phyloP scores from a whole-genome alignment of 37 sponge, comb jelly and placozoan species.

The Aplysina aerophoba region DNA sequence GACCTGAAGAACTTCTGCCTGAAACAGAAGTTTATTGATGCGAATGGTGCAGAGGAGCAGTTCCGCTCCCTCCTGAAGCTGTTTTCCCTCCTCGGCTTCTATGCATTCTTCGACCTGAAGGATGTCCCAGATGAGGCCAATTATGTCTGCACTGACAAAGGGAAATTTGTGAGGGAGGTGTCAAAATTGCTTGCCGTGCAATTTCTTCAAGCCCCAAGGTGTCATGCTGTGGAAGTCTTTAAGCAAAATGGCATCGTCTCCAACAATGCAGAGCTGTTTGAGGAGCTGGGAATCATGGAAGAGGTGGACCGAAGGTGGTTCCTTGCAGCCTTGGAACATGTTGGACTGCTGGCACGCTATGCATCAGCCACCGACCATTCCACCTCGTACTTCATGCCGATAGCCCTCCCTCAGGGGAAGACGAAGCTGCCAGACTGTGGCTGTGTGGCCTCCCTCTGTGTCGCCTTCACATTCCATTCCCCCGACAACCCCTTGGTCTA shows the following conservation, averaged over 20 bases:
- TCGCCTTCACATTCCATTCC: not conserved
- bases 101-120: constrained; percentile 7
- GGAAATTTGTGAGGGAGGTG: not conserved
- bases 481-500: not conserved
- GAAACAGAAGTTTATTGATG: not conserved
- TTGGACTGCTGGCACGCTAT: not conserved
- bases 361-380: not conserved
- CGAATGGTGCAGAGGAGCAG: not conserved
- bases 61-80: not conserved
- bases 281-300: not conserved
- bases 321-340: constrained; percentile 6
- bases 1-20: constrained; percentile 9
- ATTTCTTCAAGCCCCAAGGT: not conserved
- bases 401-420: constrained; percentile 9
- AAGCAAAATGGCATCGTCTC: too few species aligned
- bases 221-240: too few species aligned
- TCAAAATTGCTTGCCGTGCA: constrained; percentile 1
- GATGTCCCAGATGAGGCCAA: not conserved
- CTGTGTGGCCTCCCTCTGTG: not conserved
- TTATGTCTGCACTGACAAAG: constrained; percentile 11
- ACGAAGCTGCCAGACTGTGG: not conserved
- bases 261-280: not conserved
- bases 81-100: constrained; percentile 14
- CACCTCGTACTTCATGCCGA: constrained; percentile 11
- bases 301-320: not conserved